phyloP scores from a whole-genome alignment of 2,113 vertebrate species.

The Coreoperca whiteheadi region DNA sequence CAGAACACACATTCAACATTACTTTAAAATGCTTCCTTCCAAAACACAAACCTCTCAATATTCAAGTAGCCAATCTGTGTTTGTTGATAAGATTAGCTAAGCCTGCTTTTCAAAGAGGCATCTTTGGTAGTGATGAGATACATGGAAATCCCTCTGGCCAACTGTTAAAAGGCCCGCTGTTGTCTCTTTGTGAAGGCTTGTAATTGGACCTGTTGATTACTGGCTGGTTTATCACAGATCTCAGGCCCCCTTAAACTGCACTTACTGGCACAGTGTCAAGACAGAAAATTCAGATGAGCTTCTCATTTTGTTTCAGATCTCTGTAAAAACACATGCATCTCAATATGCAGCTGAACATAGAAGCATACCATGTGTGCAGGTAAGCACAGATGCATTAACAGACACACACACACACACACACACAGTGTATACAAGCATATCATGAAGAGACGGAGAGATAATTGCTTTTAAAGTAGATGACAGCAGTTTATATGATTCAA shows the following conservation, averaged over 20 bases:
- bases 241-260: neutral
- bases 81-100: neutral
- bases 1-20: neutral
- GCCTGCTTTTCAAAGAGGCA: neutral
- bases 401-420: neutral
- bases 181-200: neutral
- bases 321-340: neutral
- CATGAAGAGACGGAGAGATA: neutral
- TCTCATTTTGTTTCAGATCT: neutral
- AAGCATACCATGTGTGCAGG: neutral
- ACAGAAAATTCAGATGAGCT: constrained; percentile 2
- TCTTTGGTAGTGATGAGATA: neutral
- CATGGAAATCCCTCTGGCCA: neutral
- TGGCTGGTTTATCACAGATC: constrained; percentile 12
- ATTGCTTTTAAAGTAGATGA: too few relatives aligned
- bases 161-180: constrained; percentile 8
- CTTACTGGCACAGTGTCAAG: neutral
- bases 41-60: neutral
- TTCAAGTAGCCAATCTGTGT: neutral
- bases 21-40: neutral
- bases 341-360: neutral
- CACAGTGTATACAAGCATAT: too few relatives aligned
- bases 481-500: too few relatives aligned
- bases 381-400: neutral
- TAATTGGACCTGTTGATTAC: constrained; percentile 29